Evolutionary conservation across 2,797 vertebrate species (phyloP), one percentile per base, ranked within the genome.

Genomic region (Anisognathus igniventris): DNA sequence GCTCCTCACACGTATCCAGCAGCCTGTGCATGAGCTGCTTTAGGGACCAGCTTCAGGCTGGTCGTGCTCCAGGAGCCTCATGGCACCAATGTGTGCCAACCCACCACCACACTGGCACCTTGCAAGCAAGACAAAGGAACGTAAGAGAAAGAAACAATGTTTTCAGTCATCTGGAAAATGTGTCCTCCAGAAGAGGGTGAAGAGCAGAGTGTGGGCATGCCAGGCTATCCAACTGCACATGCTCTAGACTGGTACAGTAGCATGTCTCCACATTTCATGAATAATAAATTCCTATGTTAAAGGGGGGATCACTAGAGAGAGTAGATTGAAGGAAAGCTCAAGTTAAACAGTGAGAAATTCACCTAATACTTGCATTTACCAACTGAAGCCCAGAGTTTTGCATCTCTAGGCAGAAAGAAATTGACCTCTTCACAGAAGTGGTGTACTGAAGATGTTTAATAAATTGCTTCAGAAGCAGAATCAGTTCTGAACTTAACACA

Each of bases 391-490:
- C 37, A 7, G 58, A 88, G 82, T 95, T 94, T 88, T 95, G 85
- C 89, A 83, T 86, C 66, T n/a, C 89, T 88, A 94, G 87, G 79
- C 92, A 96, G 91, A 91, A 93, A 82, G 76, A 95, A 97, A 94
- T 93, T 93, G 92, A 93, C 95, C 89, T 93, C 95, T 93, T 95
- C 93, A 91, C 78, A 93, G 89, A 94, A 96, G 91, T 42, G 14
- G 51, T 11, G 14, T 54, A 14, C 89, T 78, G 87, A 92, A 93
- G 87, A 88, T 73, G 62, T 91, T 96, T 96, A 95, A 97, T 96
- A 93, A 96, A 96, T 93, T 93, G 87, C 92, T 96, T 97, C 73
- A 89, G 89, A 94, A 88, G 88, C 88, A 78, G 91, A 93, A 93
- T 90, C 91, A 62, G 81, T 95, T 94, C 82, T 92, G 70, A 93